phyloP scores from a whole-genome alignment of 2,113 vertebrate species.

The Sinocyclocheilus anshuiensis region DNA sequence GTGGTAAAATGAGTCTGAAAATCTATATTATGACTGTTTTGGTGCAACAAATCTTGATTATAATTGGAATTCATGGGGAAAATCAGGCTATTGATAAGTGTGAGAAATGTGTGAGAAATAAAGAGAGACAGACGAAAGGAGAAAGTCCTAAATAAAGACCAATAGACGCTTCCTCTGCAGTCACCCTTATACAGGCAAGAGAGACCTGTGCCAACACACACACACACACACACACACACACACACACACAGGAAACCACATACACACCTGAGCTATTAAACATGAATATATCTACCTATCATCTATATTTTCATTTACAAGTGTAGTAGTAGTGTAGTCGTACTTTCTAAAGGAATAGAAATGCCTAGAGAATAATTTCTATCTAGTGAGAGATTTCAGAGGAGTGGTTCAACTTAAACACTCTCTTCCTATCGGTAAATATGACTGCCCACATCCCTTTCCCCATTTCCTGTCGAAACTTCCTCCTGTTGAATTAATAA shows the following conservation, averaged over 20 bases:
- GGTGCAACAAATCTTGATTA: neutral
- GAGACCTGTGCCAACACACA: constrained; percentile 47
- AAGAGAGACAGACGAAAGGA: neutral
- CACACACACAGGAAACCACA: neutral
- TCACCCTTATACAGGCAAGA: constrained; percentile 32
- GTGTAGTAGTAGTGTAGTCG: too few species aligned
- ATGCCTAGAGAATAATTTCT: neutral
- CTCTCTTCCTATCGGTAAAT: constrained; percentile 62
- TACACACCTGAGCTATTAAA: constrained; percentile 12
- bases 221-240: neutral
- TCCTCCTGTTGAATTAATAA: constrained; percentile 67
- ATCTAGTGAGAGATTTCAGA: constrained; percentile 58
- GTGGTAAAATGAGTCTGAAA: neutral
- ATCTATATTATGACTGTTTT: neutral
- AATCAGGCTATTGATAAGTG: neutral
- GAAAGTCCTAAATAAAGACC: constrained; percentile 1
- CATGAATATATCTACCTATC: constrained; percentile 30
- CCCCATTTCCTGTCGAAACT: constrained; percentile 60
- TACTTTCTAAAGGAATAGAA: neutral
- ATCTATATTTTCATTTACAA: neutral
- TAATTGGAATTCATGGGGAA: neutral
- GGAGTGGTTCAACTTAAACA: constrained; percentile 61
- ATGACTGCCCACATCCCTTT: constrained; percentile 61
- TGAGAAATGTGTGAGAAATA: neutral
- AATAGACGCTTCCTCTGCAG: constrained; percentile 59